These are phyloP conservation scores for Trypoxylus dichotomus DNA, from an alignment of 1,140 invertebrate species.

Conservation along the genomic window DNA sequence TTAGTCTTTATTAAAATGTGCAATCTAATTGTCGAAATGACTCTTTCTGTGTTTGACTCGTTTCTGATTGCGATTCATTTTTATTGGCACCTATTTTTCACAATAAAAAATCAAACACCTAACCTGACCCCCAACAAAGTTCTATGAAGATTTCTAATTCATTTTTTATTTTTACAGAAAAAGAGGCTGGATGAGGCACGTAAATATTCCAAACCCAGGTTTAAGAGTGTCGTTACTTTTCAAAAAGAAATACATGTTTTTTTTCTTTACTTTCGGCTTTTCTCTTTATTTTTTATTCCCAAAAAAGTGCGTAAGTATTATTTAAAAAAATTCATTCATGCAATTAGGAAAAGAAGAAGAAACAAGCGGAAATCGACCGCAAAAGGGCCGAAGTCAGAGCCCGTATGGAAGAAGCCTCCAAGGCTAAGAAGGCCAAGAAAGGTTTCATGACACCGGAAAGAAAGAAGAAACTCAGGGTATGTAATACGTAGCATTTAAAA, in stretches of 20 bases:
- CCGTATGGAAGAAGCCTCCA: slow-evolving; percentile 93
- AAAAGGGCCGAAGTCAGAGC: slow-evolving; percentile 94
- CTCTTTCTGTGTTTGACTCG: too few species aligned
- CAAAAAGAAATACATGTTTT: background rate
- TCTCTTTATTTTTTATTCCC: background rate
- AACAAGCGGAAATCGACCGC: slow-evolving; percentile 91
- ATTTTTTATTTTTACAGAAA: slow-evolving; percentile 57
- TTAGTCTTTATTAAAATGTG: too few species aligned
- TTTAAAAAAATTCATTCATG: slow-evolving; percentile 18
- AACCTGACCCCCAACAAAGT: background rate
- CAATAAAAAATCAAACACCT: background rate
- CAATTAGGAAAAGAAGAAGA: slow-evolving; percentile 85
- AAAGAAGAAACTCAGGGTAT: slow-evolving; percentile 96
- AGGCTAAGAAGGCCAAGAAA: slow-evolving; percentile 94
- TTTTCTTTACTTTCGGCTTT: background rate
- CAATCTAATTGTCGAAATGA: too few species aligned
- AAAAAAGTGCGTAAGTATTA: slow-evolving; percentile 12
- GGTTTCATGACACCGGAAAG: slow-evolving; percentile 98
- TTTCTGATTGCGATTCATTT: too few species aligned
- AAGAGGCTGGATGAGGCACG: slow-evolving; percentile 64
- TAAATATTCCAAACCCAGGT: slow-evolving; percentile 46
- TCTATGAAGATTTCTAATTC: slow-evolving; percentile 30
- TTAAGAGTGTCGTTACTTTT: background rate
- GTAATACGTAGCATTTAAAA: slow-evolving; percentile 43
- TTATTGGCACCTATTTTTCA: too few species aligned